Percentiles rank a stretch among this genome's conserved stretches.
Evolutionary conservation across 2,888 invertebrate species (phyloP).

Genomic region (Lobophora halterata): DNA sequence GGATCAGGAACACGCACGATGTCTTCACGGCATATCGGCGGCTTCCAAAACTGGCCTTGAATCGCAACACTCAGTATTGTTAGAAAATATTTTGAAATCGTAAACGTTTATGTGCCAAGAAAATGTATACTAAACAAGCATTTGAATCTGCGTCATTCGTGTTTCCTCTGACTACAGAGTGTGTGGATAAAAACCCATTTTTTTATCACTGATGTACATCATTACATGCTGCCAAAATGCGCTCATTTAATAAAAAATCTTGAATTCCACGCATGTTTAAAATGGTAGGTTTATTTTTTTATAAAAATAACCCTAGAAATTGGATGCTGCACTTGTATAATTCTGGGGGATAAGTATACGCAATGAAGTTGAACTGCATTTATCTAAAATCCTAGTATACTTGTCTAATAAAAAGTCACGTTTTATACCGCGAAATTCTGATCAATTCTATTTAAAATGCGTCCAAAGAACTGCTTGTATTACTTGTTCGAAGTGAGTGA

Average conservation of each 20-base stretch:
- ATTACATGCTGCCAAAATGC: conserved; percentile 17
- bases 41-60: conserved; percentile 63
- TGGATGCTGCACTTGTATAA: conserved; percentile 1
- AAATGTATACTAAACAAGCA: conserved; percentile 39
- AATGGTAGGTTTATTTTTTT: not conserved
- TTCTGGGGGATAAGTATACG: conserved; percentile 3
- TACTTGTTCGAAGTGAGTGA: conserved; percentile 21
- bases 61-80: conserved; percentile 45
- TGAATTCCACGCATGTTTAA: conserved; percentile 8
- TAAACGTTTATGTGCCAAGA: conserved; percentile 38
- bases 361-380: no score
- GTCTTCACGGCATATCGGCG: conserved; percentile 54
- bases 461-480: conserved; percentile 10
- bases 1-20: conserved; percentile 65
- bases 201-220: conserved; percentile 13
- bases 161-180: conserved; percentile 25
- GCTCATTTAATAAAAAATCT: conserved; percentile 8
- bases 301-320: conserved; percentile 5
- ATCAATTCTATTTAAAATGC: no score
- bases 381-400: no score
- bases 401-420: no score
- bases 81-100: conserved; percentile 47
- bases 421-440: no score
- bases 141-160: conserved; percentile 42
- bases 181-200: conserved; percentile 28